A percentile compares a stretch with the other conserved stretches of the same genome.
Conservation (phyloP, 2,113 vertebrate species). For the Xiphophorus maculatus region DNA sequence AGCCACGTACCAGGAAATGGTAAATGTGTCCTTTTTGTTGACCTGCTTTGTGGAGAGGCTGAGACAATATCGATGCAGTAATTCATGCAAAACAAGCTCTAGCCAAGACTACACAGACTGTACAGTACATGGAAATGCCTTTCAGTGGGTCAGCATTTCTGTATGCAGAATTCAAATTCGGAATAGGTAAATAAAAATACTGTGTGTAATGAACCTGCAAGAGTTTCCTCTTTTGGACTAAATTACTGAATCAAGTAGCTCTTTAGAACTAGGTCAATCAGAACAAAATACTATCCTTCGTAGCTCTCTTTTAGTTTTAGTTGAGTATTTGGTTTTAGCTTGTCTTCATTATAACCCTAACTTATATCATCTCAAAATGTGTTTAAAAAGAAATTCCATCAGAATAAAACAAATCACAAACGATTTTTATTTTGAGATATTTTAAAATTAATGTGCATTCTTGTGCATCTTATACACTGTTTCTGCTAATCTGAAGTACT, state of each 20-base stretch:
- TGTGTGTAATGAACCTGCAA: not conserved
- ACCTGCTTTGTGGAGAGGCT: not conserved
- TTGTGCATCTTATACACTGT: too few species aligned
- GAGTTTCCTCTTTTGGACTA: not conserved
- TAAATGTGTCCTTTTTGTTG: not conserved
- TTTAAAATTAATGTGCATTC: not conserved
- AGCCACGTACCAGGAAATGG: not conserved
- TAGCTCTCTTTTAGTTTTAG: not conserved
- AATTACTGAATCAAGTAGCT: not conserved
- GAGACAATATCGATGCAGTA: not conserved
- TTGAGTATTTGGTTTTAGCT: not conserved
- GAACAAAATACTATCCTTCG: too few species aligned
- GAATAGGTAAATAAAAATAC: too few species aligned
- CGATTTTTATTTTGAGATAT: not conserved
- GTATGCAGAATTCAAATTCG: too few species aligned
- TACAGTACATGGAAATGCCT: not conserved
- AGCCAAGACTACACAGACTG: not conserved
- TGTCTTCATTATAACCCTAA: not conserved
- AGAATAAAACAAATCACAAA: not conserved
- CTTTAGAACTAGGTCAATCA: not conserved
- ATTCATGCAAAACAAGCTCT: not conserved
- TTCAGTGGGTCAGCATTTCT: not conserved
- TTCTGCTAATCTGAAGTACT: not conserved
- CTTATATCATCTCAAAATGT: not conserved
- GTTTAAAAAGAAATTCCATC: not conserved